These are phyloP conservation scores for Trachelus iudaicus DNA, from an alignment of 2,888 invertebrate species.

Conservation along the genomic window DNA sequence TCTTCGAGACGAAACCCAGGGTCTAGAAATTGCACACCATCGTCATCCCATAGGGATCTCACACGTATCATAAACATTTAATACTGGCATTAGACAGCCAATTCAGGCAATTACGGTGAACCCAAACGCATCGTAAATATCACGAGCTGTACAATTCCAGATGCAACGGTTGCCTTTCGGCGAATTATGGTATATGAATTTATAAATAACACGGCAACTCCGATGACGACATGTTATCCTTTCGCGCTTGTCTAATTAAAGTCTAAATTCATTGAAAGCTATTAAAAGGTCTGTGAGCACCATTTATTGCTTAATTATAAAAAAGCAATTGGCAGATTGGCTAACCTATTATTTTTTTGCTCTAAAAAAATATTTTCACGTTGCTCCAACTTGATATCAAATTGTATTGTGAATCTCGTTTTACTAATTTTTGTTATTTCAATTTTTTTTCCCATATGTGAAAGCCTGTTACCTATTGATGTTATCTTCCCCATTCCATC, in stretches of 20 bases:
- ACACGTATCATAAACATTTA: constrained; percentile 52
- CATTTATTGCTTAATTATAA: background rate
- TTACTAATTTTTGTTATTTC: background rate
- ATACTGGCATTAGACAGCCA: constrained; percentile 39
- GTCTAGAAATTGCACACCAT: background rate
- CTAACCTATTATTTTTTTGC: background rate
- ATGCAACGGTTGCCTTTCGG: background rate
- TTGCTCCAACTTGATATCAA: background rate
- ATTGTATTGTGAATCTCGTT: background rate
- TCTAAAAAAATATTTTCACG: background rate
- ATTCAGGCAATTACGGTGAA: constrained; percentile 37
- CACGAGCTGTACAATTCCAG: constrained; percentile 2
- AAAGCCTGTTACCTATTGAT: background rate
- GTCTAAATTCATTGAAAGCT: background rate
- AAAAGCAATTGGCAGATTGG: background rate
- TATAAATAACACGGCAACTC: constrained; percentile 1
- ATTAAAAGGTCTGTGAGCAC: background rate
- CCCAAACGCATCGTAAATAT: constrained; percentile 35
- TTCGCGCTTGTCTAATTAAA: background rate
- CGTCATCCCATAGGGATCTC: constrained; percentile 9
- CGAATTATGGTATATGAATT: constrained; percentile 12
- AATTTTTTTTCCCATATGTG: background rate
- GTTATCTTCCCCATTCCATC: background rate
- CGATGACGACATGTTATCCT: background rate
- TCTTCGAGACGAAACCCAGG: background rate